A percentile compares a stretch with the other conserved stretches of the same genome.
These are phyloP conservation scores for Syncerus caffer DNA, from an alignment of 2,797 vertebrate genomes.

Conservation along the genomic window DNA sequence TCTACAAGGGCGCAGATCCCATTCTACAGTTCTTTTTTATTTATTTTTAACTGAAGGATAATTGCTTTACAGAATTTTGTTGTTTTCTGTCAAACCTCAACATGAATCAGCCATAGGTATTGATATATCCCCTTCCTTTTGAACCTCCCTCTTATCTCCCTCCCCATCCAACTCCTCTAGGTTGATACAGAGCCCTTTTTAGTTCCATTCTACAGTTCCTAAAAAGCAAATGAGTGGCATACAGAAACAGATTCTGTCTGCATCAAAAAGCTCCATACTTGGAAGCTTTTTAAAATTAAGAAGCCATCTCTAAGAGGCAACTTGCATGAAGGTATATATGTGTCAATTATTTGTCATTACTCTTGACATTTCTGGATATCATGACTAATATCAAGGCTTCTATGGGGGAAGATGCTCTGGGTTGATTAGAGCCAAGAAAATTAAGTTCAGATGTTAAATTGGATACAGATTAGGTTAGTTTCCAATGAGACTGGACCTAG, in stretches of 20 bases:
- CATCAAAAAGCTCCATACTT: background rate
- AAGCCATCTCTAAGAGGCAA: background rate
- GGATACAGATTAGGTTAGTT: conserved; percentile 27
- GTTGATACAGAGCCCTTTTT: background rate
- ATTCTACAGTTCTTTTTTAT: background rate
- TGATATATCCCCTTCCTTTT: background rate
- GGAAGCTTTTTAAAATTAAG: background rate
- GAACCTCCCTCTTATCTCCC: background rate
- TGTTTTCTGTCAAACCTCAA: background rate
- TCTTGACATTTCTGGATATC: conserved; percentile 40
- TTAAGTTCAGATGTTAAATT: conserved; percentile 56
- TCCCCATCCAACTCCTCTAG: background rate
- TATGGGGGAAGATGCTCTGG: conserved; percentile 16
- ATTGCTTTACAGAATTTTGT: background rate
- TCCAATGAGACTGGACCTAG: background rate
- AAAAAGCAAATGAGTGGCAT: background rate
- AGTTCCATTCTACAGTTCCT: background rate
- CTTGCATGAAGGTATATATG: background rate
- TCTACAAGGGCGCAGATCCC: background rate
- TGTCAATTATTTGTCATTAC: background rate
- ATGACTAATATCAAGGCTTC: conserved; percentile 12
- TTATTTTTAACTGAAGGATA: background rate
- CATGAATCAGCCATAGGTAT: background rate
- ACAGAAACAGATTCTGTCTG: background rate
- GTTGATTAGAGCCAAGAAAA: conserved; percentile 35